Evolutionary conservation across 1,140 invertebrate genomes (phyloP), one percentile per base, ranked within the genome.

Genomic region (Armadillidium nasatum): DNA sequence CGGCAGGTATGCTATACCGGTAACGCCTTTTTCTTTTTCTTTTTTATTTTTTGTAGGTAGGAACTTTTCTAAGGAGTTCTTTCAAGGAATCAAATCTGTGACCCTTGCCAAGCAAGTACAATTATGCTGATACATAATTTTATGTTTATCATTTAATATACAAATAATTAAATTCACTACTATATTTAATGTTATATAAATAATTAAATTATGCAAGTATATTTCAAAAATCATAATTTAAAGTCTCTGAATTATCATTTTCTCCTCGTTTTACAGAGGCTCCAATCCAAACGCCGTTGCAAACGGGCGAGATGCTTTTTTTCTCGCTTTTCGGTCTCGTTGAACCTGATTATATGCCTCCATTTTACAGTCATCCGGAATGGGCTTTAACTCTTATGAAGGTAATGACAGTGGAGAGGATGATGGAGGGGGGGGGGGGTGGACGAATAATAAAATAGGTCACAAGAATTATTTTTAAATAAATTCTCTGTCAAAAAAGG

Each of bases 291-390:
- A 79, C 74, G 6, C 93, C 94, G 79, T 85, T 95, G 83, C 90
- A 94, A 85, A 94, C 94, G 77, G 94, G 98, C 87, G 96, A 98
- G 88, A 91, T 95, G 88, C 90, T 99, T 76, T 98, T 98, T 89
- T 98, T 97, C 88, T 95, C 96, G 82, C 90, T 98, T 83, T 98
- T 99, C 87, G 97, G 96, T 82, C 90, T 97, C 85, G 95, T 96
- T 74, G 95, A 95, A 80, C 92, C 94, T 81, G 91, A 87, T 68
- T 86, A 86, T 76, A 85, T 90, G 82, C 89, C 89, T 7, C 80
- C 80, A 44, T 79, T 81, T 67, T 79, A 81, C 78, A 80, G 78
- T 43, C 81, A 81, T 69, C 81, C 81, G 0, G 22, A 33, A 46
- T 81, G 81, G 81, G 77, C 79, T 15, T 75, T 80, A 68, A 77